phyloP scores from a whole-genome alignment of 2,888 invertebrate genomes.

The Sphecodes monilicornis region DNA sequence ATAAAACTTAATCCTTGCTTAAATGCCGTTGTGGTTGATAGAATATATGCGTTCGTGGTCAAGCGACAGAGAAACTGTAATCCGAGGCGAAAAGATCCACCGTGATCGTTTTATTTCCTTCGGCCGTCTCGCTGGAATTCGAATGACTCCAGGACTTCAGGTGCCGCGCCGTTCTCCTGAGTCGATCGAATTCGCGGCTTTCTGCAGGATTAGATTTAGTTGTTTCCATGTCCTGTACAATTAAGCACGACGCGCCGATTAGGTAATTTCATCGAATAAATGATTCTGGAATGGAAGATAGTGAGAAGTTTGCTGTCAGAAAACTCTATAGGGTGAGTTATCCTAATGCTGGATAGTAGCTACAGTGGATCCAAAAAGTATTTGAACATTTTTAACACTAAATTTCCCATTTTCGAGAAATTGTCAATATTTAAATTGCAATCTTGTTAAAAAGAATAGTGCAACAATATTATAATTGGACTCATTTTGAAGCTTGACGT shows the following conservation, averaged over 20 bases:
- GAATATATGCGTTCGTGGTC: conserved; percentile 49
- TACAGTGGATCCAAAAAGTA: too few species aligned
- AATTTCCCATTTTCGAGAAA: too few species aligned
- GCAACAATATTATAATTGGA: too few species aligned
- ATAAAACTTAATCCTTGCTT: conserved; percentile 53
- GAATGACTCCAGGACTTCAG: conserved; percentile 1
- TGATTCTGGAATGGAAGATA: not conserved
- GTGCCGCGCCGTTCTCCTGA: conserved; percentile 11
- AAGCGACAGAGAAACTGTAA: conserved; percentile 46
- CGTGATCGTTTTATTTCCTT: conserved; percentile 38
- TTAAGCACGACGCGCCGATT: not conserved
- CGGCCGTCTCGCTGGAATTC: conserved; percentile 16
- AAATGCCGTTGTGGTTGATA: conserved; percentile 55
- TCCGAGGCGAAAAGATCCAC: conserved; percentile 33
- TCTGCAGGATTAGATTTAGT: conserved; percentile 27
- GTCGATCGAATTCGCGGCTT: conserved; percentile 30
- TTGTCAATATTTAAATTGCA: too few species aligned
- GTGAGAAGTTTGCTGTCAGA: not conserved
- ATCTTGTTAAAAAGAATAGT: too few species aligned
- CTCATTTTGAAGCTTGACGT: too few species aligned
- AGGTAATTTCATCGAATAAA: not conserved
- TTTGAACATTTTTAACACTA: too few species aligned
- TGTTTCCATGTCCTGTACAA: not conserved
- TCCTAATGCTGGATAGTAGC: too few species aligned
- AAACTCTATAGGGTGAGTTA: too few species aligned